These are phyloP conservation scores for Drosophila busckii DNA, from an alignment of 1,140 invertebrate species.

Conservation along the genomic window DNA sequence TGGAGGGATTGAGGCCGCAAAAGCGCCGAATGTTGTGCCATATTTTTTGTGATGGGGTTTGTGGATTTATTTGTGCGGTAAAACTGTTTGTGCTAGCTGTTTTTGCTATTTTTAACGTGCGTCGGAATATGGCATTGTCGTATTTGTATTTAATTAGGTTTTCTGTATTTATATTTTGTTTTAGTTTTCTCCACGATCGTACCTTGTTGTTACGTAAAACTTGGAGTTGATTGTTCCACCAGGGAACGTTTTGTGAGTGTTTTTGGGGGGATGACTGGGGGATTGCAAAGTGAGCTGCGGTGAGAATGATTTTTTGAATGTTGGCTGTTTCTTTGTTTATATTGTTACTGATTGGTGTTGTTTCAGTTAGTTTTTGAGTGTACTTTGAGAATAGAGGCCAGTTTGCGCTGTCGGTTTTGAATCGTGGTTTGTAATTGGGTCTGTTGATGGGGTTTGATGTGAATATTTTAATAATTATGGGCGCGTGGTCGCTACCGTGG, in stretches of 20 bases:
- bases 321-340: constrained; percentile 13
- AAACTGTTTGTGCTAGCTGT: constrained; percentile 9
- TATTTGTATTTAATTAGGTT: constrained; percentile 14
- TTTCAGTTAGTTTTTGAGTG: constrained; percentile 2
- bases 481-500: constrained; percentile 4
- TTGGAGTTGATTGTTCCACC: constrained; percentile 16
- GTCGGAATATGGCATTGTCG: constrained; percentile 9
- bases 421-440: no score
- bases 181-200: constrained; percentile 2
- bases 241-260: neutral
- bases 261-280: neutral
- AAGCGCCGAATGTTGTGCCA: constrained; percentile 17
- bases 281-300: neutral
- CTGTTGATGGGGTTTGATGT: neutral
- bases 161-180: constrained; percentile 1
- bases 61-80: constrained; percentile 13
- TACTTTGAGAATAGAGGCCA: constrained; percentile 3
- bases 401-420: no score
- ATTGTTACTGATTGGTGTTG: constrained; percentile 5
- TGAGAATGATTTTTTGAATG: constrained; percentile 2
- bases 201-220: neutral
- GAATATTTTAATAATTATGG: constrained; percentile 1
- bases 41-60: constrained; percentile 1
- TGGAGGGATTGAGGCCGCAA: neutral
- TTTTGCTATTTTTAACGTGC: constrained; percentile 19